These are phyloP conservation scores for Coenonympha arcania DNA, from an alignment of 2,888 invertebrate genomes.

Conservation along the genomic window DNA sequence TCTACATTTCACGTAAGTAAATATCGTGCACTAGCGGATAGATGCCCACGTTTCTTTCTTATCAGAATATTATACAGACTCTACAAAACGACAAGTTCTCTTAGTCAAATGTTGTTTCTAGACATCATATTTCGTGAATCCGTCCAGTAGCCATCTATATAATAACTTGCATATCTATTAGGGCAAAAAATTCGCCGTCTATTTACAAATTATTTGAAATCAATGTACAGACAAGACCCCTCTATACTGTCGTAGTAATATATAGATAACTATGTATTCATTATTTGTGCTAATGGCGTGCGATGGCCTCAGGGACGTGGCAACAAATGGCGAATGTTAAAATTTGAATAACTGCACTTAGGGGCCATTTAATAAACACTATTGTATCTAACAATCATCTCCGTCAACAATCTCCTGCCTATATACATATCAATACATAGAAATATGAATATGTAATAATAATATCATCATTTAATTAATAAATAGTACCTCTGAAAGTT, in stretches of 20 bases:
- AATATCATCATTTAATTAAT: conserved; percentile 74
- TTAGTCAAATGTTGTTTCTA: background rate
- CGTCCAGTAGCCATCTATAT: background rate
- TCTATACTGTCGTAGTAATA: conserved; percentile 6
- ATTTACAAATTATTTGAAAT: background rate
- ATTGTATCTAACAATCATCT: conserved; percentile 47
- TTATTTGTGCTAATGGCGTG: conserved; percentile 70
- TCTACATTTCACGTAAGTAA: conserved; percentile 35
- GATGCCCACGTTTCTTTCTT: background rate
- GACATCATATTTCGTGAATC: too few species aligned
- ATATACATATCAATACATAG: conserved; percentile 73
- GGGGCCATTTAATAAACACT: conserved; percentile 55
- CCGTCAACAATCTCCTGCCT: conserved; percentile 53
- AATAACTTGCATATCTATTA: too few species aligned
- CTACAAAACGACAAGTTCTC: background rate
- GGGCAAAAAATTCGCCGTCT: too few species aligned
- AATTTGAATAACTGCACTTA: conserved; percentile 76
- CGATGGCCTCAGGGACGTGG: conserved; percentile 64
- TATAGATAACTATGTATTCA: conserved; percentile 32
- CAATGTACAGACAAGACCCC: background rate
- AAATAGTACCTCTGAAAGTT: conserved; percentile 77
- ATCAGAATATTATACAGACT: background rate
- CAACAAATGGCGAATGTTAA: conserved; percentile 67
- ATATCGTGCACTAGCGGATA: conserved; percentile 18
- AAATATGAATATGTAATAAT: conserved; percentile 74